Evolutionary conservation across 2,797 vertebrate genomes (phyloP).

Genomic region (Eutrigla gurnardus): DNA sequence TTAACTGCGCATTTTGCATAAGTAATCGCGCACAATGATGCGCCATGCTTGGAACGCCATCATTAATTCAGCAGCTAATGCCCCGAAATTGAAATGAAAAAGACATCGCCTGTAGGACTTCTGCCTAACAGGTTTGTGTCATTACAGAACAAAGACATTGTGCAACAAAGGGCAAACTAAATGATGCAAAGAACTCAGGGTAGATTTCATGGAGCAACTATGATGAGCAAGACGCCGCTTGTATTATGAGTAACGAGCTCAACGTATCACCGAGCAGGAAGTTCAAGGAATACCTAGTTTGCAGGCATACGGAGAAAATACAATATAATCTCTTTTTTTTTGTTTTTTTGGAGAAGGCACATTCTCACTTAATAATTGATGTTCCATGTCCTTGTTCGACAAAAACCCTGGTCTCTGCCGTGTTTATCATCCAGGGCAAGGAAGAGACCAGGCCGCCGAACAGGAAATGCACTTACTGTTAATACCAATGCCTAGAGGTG

Average conservation of each 20-base stretch:
- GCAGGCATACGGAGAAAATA: conserved; percentile 47
- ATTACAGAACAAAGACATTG: conserved; percentile 58
- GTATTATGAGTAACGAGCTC: conserved; percentile 46
- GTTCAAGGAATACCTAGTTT: conserved; percentile 42
- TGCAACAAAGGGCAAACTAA: conserved; percentile 38
- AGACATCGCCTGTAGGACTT: conserved; percentile 35
- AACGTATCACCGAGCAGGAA: conserved; percentile 20
- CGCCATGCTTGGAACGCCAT: conserved; percentile 58
- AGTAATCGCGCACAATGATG: conserved; percentile 56
- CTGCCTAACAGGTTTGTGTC: conserved; percentile 50
- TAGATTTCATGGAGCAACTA: conserved; percentile 36
- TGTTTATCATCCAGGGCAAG: conserved; percentile 61
- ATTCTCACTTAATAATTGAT: conserved; percentile 70
- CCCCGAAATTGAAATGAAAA: conserved; percentile 59
- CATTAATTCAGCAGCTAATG: conserved; percentile 67
- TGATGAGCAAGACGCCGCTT: conserved; percentile 36
- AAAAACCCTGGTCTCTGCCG: conserved; percentile 44
- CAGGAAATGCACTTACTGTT: conserved; percentile 50
- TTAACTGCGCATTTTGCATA: conserved; percentile 64
- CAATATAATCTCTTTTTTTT: conserved; percentile 29
- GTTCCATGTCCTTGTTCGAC: conserved; percentile 65
- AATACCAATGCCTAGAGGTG: conserved; percentile 60
- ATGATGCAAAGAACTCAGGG: conserved; percentile 21
- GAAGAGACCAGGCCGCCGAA: conserved; percentile 24
- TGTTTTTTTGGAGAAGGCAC: conserved; percentile 16